These are phyloP conservation scores for Ylistrum balloti DNA, from an alignment of 1,140 invertebrate genomes.

Conservation along the genomic window DNA sequence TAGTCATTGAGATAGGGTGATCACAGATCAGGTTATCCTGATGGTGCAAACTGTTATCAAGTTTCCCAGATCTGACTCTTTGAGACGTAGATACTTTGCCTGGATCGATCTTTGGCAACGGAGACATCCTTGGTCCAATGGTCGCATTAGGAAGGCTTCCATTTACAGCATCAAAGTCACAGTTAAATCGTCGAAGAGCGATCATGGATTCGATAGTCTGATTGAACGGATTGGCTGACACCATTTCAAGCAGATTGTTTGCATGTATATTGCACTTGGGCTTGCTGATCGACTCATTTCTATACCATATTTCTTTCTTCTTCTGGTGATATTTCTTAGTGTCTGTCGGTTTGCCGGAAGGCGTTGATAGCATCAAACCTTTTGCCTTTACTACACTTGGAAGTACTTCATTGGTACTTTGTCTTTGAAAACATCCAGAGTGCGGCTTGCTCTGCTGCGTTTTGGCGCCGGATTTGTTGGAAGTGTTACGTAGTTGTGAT, in stretches of 20 bases:
- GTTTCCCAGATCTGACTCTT: neutral
- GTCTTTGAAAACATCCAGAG: neutral
- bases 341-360: neutral
- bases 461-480: neutral
- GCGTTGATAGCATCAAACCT: neutral
- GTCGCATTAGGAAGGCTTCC: neutral
- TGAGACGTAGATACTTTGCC: neutral
- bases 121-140: neutral
- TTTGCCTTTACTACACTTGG: neutral
- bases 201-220: constrained; percentile 5
- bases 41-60: neutral
- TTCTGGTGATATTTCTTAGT: neutral
- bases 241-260: neutral
- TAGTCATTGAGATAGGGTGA: too few species aligned
- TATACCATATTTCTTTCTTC: constrained; percentile 1
- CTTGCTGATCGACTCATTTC: neutral
- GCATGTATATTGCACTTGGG: neutral
- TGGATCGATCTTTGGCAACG: neutral
- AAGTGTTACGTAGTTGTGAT: neutral
- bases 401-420: neutral
- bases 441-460: neutral
- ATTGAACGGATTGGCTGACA: neutral
- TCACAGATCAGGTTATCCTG: too few species aligned
- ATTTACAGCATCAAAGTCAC: neutral
- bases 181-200: neutral